These are phyloP conservation scores for Apeltes quadracus DNA, from an alignment of 2,113 vertebrate species.

Conservation along the genomic window DNA sequence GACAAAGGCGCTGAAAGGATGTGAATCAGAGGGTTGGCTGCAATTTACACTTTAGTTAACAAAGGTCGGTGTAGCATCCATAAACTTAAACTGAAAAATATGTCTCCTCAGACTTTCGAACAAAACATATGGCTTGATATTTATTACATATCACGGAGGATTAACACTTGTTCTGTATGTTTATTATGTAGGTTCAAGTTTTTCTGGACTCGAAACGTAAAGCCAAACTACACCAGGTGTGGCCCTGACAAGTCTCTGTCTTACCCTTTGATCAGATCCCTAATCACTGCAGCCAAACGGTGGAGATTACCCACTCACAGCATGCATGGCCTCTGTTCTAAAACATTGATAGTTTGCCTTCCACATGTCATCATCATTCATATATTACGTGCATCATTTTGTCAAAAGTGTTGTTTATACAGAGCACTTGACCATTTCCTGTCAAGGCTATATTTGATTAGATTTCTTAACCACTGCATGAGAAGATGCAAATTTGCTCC, in stretches of 20 bases:
- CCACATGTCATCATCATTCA: not conserved
- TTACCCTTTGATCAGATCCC: constrained; percentile 10
- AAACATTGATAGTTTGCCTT: not conserved
- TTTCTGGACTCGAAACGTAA: not conserved
- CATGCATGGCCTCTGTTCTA: not conserved
- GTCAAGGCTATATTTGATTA: not conserved
- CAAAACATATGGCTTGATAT: not conserved
- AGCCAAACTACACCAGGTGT: not conserved
- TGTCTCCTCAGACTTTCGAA: not conserved
- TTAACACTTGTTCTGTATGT: not conserved
- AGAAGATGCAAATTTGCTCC: too few species aligned
- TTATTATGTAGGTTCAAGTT: not conserved
- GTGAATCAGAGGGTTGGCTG: constrained; percentile 17
- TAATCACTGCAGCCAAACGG: not conserved
- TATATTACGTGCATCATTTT: too few species aligned
- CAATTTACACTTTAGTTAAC: constrained; percentile 19
- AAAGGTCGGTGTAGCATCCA: not conserved
- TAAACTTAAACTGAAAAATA: not conserved
- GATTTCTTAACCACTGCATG: too few species aligned
- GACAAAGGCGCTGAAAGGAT: constrained; percentile 30
- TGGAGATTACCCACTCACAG: constrained; percentile 6
- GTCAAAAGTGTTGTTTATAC: too few species aligned
- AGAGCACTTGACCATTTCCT: too few species aligned
- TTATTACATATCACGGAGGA: not conserved
- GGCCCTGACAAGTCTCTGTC: not conserved